Base-by-base conservation (phyloP, 1,140 invertebrate species). In the Piezodorus guildinii region DNA sequence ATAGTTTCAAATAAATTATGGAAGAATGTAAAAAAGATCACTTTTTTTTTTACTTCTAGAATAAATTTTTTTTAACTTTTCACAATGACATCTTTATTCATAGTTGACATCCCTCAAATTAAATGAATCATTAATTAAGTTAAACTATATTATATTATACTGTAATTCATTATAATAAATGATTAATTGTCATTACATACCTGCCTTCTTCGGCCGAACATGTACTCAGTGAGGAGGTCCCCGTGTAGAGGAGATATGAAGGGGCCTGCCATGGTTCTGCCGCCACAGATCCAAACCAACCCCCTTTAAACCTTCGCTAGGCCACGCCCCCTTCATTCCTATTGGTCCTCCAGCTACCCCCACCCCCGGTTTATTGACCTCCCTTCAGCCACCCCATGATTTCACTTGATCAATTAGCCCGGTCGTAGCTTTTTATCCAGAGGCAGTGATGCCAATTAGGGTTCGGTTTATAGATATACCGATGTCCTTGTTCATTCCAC, bases 181-280 rank as follows among this genome's bases (percentile, higher is more conserved):
- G 49, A 52, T 25, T 46, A 23, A 46, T 45, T 16, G 5, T 39
- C 12, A 44, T 21, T 74, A 78, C 77, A 79, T 75, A 83, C 81
- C 79, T 94, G 90, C 70, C 90, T 79, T 67, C 90, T 80, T 67
- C 90, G 79, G 16, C 90, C 90, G 71, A 92, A 92, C 90, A 94
- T 92, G 69, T 94, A 94, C 72, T 94, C 90, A 25, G 89, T 90
- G 30, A 92, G 79, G 15, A 92, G 77, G 74, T 91, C 88, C 10
- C 88, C 87, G 30, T 89, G 88, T 21, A 92, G 74, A 0, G 88
- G 88, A 45, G 88, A 88, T 62, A 92, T 75, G 70, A 90, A 90
- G 23, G 88, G 87, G 49, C 88, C 88, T 61, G 88, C 87, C 88
- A 91, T 91, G 52, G 27, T 59, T 64, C 17, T n/a, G 16, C 58